Evolutionary conservation across 2,797 vertebrate genomes (phyloP), one percentile per base, ranked within the genome.

Genomic region (Huso huso): DNA sequence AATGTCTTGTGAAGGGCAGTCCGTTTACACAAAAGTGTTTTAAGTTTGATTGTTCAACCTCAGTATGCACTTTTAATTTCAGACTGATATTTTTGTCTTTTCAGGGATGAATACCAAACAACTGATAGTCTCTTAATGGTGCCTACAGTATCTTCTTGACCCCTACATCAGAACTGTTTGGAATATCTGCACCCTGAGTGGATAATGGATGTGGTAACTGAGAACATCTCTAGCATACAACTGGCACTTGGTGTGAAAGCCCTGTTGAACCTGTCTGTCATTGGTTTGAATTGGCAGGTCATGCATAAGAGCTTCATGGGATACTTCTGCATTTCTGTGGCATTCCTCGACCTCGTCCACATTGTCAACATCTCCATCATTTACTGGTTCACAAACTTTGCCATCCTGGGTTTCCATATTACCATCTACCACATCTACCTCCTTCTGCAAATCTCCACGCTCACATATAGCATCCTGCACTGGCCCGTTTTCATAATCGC

Each of bases 351-450:
- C 77, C 76, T 88, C 4, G 23, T 74, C 0, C 66, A 92, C 68
- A 81, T 90, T 69, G 1, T 83, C n/a, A 70, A 63, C 0, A 52
- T 91, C 11, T 74, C 74, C 8, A 60, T 77, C 23, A 76, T 95
- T 68, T 82, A 83, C 71, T 75, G 71, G 64, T 82, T 86, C 10
- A 72, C 78, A 37, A 87, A 90, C 48, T 81, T 89, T 64, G 70
- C 70, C 0, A 51, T 93, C 67, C 76, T 86, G 63, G 90, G 86
- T 1, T 7, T 89, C 60, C 78, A 78, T 37, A 73, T 94, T 70
- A 94, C 91, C 0, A 79, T 58, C 49, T 90, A 92, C 64, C 92
- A 96, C 10, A 75, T 89, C 8, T 96, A 93, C 71, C 77, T 94
- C 3, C 73, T 94, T 67, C 82, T 87, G 48, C 91, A 95, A 79